Percentiles rank a stretch among this genome's conserved stretches.
Evolutionary conservation across 2,888 invertebrate species (phyloP).

Genomic region (Protonemura montana): DNA sequence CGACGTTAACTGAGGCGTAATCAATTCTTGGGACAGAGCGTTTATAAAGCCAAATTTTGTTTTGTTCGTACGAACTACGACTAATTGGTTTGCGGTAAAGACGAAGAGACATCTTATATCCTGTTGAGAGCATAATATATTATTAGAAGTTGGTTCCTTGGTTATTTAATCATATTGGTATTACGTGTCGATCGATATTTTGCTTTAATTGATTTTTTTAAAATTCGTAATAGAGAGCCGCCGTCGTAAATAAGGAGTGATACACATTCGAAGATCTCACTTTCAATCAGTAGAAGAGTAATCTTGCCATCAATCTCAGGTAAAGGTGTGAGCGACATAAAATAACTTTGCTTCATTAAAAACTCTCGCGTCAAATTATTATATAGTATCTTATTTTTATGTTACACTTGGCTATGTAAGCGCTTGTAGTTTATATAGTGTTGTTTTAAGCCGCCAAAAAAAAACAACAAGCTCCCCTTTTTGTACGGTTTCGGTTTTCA

Average conservation of each 20-base stretch:
- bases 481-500: conserved; percentile 36
- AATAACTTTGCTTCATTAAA: background rate
- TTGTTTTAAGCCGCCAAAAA: conserved; percentile 26
- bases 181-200: too few relatives aligned
- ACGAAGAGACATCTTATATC: background rate
- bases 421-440: background rate
- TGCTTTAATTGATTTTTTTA: too few relatives aligned
- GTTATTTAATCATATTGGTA: too few relatives aligned
- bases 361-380: background rate
- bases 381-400: conserved; percentile 14
- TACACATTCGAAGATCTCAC: background rate
- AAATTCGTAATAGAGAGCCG: too few relatives aligned
- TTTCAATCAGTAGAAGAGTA: background rate
- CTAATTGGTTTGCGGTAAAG: background rate
- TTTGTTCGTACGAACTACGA: background rate
- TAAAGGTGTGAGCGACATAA: background rate
- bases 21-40: background rate
- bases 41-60: background rate
- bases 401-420: background rate
- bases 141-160: background rate
- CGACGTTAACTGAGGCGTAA: background rate
- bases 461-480: conserved; percentile 24
- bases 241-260: background rate
- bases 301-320: background rate
- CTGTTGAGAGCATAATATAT: background rate